Evolutionary conservation across 1,140 invertebrate genomes (phyloP).

Genomic region (Popillia japonica): DNA sequence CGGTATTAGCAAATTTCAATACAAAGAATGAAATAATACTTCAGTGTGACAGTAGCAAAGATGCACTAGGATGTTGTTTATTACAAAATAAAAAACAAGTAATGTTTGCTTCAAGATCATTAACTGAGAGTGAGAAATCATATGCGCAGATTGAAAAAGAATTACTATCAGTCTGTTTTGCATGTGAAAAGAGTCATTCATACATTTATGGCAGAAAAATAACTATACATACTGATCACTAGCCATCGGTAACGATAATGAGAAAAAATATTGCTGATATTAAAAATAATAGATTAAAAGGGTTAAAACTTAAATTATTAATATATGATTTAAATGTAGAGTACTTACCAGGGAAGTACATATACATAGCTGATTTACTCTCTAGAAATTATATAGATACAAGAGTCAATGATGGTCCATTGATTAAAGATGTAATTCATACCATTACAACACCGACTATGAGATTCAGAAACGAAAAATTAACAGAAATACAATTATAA

Average conservation of each 20-base stretch:
- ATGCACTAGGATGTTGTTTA: conserved; percentile 51
- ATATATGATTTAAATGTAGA: conserved; percentile 13
- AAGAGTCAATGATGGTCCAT: conserved; percentile 39
- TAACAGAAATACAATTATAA: conserved; percentile 11
- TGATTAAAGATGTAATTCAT: neutral
- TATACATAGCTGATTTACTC: conserved; percentile 50
- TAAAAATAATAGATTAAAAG: too few species aligned
- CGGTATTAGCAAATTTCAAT: conserved; percentile 52
- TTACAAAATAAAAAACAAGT: conserved; percentile 53
- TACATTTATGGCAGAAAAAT: too few species aligned
- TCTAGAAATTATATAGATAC: conserved; percentile 44
- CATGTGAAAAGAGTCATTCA: conserved; percentile 56
- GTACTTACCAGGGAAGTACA: conserved; percentile 39
- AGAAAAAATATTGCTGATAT: too few species aligned
- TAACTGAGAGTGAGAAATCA: conserved; percentile 55
- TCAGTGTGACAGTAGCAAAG: conserved; percentile 51
- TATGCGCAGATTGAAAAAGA: conserved; percentile 55
- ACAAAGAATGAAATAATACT: conserved; percentile 45
- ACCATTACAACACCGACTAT: conserved; percentile 37
- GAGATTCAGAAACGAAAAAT: neutral
- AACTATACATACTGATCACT: too few species aligned
- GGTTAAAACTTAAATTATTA: conserved; percentile 48
- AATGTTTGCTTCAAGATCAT: conserved; percentile 32
- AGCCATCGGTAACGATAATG: too few species aligned
- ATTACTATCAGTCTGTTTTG: conserved; percentile 59